Percentiles rank a stretch among this genome's conserved stretches.
phyloP scores from a whole-genome alignment of 2,113 vertebrate species.

The Myotis yumanensis region DNA sequence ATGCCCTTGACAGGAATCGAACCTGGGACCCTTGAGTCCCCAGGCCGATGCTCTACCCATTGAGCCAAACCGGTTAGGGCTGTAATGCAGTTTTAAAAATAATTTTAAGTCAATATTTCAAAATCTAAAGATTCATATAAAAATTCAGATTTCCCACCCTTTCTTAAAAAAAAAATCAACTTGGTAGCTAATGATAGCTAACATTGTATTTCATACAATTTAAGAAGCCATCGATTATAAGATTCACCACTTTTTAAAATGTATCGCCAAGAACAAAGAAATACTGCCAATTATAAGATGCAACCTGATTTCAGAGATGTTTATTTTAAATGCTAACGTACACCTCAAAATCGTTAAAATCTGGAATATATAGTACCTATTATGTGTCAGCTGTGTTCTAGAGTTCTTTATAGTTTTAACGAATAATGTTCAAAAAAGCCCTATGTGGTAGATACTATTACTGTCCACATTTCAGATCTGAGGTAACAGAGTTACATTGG shows the following conservation, averaged over 20 bases:
- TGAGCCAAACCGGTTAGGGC: no score
- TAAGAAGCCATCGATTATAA: not conserved
- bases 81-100: not conserved
- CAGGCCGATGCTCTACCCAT: no score
- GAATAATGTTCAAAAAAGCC: not conserved
- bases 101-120: conserved; percentile 29
- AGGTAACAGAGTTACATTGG: not conserved
- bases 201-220: not conserved
- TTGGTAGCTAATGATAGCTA: not conserved
- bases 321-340: not conserved
- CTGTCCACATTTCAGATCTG: not conserved
- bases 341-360: conserved; percentile 2
- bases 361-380: not conserved
- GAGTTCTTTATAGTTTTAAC: not conserved
- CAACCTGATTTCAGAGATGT: not conserved
- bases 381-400: not conserved
- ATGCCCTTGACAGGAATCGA: no score
- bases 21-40: no score
- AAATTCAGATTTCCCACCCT: conserved; percentile 2
- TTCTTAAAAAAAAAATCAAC: not conserved
- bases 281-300: not conserved
- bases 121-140: not conserved
- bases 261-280: conserved; percentile 2
- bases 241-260: not conserved
- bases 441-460: not conserved